Conservation (phyloP, 2,113 vertebrate genomes). For the Anguilla japonica region DNA sequence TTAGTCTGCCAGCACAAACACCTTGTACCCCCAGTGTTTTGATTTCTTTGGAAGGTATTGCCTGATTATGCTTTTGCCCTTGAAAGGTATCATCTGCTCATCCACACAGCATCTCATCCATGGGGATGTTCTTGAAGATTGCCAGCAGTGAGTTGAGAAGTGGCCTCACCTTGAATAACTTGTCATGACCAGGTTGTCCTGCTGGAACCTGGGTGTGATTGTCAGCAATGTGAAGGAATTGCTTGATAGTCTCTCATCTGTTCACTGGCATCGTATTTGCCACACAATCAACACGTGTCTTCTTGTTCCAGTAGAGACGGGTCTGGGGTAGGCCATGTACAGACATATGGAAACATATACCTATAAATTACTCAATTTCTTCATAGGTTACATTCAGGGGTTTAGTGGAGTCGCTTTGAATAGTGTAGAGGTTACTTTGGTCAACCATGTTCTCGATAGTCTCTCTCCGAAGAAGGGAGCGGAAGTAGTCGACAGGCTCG, state of each 20-base stretch:
- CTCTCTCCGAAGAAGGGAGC: conserved; percentile 7
- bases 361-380: conserved; percentile 30
- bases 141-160: conserved; percentile 13
- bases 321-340: conserved; percentile 22
- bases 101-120: conserved; percentile 30
- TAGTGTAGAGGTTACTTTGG: conserved; percentile 16
- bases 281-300: conserved; percentile 17
- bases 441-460: conserved; percentile 29
- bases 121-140: conserved; percentile 15
- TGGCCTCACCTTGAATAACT: conserved; percentile 28
- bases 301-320: conserved; percentile 18
- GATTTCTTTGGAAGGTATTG: conserved; percentile 16
- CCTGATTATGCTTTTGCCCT: not conserved
- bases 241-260: conserved; percentile 31
- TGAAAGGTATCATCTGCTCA: conserved; percentile 4
- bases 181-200: conserved; percentile 27
- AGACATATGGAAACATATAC: conserved; percentile 16
- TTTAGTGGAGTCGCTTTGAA: conserved; percentile 21
- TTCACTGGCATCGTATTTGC: conserved; percentile 23
- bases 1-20: conserved; percentile 20
- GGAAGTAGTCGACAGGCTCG: conserved; percentile 32
- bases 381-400: conserved; percentile 19
- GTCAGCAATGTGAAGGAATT: not conserved
- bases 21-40: conserved; percentile 27
- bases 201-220: not conserved